These are phyloP conservation scores for Montifringilla adamsi DNA, from an alignment of 2,113 vertebrate genomes.

Conservation along the genomic window DNA sequence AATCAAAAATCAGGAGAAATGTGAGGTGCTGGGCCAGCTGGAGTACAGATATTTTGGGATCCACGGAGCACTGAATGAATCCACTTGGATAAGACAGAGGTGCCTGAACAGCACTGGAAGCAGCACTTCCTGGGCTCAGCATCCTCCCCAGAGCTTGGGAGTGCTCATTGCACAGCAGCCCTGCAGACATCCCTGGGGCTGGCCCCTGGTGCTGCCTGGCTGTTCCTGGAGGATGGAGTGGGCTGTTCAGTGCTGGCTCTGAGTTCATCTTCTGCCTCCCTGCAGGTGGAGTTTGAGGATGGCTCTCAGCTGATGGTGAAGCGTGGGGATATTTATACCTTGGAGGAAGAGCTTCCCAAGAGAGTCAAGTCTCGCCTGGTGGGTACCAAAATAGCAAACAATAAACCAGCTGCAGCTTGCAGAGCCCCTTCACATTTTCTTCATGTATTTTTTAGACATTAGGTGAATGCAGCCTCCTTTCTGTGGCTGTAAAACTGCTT, in stretches of 20 bases:
- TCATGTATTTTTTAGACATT: background rate
- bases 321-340: slow-evolving; percentile 85
- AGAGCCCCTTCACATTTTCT: background rate
- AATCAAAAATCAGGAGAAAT: background rate
- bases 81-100: background rate
- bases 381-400: slow-evolving; percentile 27
- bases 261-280: background rate
- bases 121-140: background rate
- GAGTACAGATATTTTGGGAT: background rate
- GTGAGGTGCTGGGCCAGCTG: background rate
- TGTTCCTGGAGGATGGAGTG: background rate
- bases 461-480: background rate
- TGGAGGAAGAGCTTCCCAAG: slow-evolving; percentile 92
- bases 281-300: slow-evolving; percentile 94
- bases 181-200: background rate
- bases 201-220: background rate
- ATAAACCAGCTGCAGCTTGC: background rate
- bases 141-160: background rate
- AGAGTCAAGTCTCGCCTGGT: slow-evolving; percentile 91
- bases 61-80: background rate
- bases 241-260: background rate
- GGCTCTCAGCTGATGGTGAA: slow-evolving; percentile 89
- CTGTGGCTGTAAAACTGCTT: background rate
- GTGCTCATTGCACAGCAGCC: background rate
- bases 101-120: background rate